These are phyloP conservation scores for Drosophila pectinifera DNA, from an alignment of 1,140 invertebrate species.

Conservation along the genomic window DNA sequence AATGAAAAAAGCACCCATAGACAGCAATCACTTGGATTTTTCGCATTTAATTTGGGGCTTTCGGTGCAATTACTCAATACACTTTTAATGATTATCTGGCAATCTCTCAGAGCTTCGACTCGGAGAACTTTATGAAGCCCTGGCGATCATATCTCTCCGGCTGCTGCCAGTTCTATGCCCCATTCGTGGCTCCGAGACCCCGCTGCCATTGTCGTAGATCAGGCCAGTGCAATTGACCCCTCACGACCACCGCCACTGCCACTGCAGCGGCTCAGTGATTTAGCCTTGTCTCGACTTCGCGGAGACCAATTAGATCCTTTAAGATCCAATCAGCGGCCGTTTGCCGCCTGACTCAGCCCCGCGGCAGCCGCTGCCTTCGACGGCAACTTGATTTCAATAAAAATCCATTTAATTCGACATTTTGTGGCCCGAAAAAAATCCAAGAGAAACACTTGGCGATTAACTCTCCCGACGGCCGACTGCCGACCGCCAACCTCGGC, in stretches of 20 bases:
- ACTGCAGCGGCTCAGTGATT: constrained; percentile 28
- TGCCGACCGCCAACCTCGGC: no score
- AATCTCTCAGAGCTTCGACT: constrained; percentile 26
- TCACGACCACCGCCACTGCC: constrained; percentile 41
- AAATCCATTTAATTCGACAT: constrained; percentile 83
- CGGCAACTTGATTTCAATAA: constrained; percentile 77
- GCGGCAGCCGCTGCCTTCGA: constrained; percentile 5
- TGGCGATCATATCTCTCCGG: constrained; percentile 41
- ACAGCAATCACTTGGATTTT: constrained; percentile 19
- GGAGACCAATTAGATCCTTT: constrained; percentile 74
- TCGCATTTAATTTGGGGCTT: constrained; percentile 41
- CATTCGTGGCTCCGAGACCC: constrained; percentile 18
- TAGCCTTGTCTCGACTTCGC: constrained; percentile 52
- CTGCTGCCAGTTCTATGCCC: constrained; percentile 15
- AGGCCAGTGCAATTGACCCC: constrained; percentile 42
- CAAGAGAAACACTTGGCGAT: constrained; percentile 70
- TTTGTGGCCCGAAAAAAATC: constrained; percentile 66
- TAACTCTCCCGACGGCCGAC: constrained; percentile 73
- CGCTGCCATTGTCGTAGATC: constrained; percentile 51
- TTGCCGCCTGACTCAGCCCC: constrained; percentile 38
- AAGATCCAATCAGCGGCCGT: constrained; percentile 58
- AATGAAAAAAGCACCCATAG: constrained; percentile 1
- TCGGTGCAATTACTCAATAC: constrained; percentile 50
- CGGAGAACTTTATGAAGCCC: constrained; percentile 35
- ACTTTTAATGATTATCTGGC: constrained; percentile 44